Evolutionary conservation across 2,888 invertebrate species (phyloP).

Genomic region (Euclidia mi): DNA sequence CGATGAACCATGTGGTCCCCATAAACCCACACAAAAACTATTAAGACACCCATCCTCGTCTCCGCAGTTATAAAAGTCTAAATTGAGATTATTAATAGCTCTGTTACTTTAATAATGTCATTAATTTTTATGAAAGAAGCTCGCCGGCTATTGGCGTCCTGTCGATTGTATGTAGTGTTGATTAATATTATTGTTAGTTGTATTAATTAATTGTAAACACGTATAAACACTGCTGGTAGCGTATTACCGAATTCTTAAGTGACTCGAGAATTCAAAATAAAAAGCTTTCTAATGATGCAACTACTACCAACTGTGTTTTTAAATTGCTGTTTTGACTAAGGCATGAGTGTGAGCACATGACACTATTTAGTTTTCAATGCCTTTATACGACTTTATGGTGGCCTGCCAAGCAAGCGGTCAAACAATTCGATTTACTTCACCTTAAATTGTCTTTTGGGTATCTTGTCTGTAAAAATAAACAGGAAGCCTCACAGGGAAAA

Average conservation of each 20-base stretch:
- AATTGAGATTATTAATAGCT: slow-evolving; percentile 79
- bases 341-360: too few species aligned
- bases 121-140: slow-evolving; percentile 45
- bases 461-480: too few species aligned
- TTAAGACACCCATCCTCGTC: slow-evolving; percentile 67
- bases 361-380: too few species aligned
- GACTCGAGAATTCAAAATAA: neutral
- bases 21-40: slow-evolving; percentile 75
- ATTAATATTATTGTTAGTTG: slow-evolving; percentile 37
- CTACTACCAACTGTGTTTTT: slow-evolving; percentile 11
- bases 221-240: slow-evolving; percentile 30
- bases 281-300: slow-evolving; percentile 14
- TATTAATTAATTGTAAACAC: slow-evolving; percentile 40
- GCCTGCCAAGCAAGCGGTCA: too few species aligned
- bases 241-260: slow-evolving; percentile 11
- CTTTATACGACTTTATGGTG: too few species aligned
- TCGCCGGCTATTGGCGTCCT: slow-evolving; percentile 36
- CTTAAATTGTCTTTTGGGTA: too few species aligned
- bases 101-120: slow-evolving; percentile 69
- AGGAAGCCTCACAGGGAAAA: too few species aligned
- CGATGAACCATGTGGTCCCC: slow-evolving; percentile 81
- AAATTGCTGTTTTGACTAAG: too few species aligned
- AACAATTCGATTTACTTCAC: too few species aligned
- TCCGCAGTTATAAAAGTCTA: slow-evolving; percentile 72
- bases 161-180: slow-evolving; percentile 40